These are phyloP conservation scores for Yponomeuta sedellus DNA, from an alignment of 2,888 invertebrate species.

Conservation along the genomic window DNA sequence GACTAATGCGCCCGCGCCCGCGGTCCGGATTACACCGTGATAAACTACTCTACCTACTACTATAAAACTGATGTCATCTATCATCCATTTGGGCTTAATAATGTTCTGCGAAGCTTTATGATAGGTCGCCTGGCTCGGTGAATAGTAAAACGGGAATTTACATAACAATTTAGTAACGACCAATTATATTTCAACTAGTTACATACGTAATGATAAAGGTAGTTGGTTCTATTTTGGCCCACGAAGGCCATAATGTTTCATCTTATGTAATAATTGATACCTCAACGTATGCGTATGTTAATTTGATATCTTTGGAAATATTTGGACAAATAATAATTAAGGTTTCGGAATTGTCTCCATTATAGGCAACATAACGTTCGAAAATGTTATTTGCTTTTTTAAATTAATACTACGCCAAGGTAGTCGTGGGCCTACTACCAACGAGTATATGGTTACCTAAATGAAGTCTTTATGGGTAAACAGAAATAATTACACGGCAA, in stretches of 20 bases:
- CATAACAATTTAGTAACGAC: slow-evolving; percentile 2
- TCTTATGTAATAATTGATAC: no score
- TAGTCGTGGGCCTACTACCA: not conserved
- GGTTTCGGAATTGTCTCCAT: no score
- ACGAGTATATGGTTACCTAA: no score
- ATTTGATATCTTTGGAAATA: no score
- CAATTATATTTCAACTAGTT: slow-evolving; percentile 3
- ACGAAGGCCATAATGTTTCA: not conserved
- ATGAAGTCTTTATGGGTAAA: not conserved
- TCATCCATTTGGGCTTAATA: slow-evolving; percentile 4
- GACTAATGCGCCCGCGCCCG: slow-evolving; percentile 61
- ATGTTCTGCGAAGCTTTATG: slow-evolving; percentile 2
- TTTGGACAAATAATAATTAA: no score
- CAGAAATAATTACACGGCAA: not conserved
- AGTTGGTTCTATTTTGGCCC: not conserved
- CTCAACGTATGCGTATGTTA: no score
- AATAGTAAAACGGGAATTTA: slow-evolving; percentile 11
- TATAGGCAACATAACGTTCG: no score
- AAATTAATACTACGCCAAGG: no score
- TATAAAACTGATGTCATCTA: slow-evolving; percentile 10
- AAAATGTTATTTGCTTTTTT: no score
- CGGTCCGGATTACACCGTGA: slow-evolving; percentile 45
- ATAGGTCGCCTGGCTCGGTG: not conserved
- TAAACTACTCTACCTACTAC: slow-evolving; percentile 36
- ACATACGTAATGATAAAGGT: not conserved